Evolutionary conservation across 2,888 invertebrate species (phyloP).

Genomic region (Sminthurides aquaticus): DNA sequence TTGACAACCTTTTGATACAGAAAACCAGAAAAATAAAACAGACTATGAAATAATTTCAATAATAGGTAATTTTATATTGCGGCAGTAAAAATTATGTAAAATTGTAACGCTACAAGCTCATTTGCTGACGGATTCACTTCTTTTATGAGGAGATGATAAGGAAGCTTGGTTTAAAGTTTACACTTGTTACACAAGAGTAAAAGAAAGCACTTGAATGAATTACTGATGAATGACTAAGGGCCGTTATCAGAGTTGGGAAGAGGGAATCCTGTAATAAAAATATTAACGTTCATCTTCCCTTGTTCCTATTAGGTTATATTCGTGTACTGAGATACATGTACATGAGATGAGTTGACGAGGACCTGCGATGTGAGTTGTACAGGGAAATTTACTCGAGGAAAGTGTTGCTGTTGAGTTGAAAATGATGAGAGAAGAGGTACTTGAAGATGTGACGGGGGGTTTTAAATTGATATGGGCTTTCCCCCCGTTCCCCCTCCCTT

Average conservation of each 20-base stretch:
- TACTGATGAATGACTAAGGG: constrained; percentile 32
- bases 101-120: background rate
- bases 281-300: background rate
- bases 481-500: too few species aligned
- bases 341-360: too few species aligned
- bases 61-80: background rate
- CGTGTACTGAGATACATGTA: background rate
- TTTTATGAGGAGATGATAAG: too few species aligned
- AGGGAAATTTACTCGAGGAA: background rate
- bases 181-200: background rate
- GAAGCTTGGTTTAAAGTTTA: background rate
- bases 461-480: background rate
- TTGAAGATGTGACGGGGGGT: background rate
- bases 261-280: constrained; percentile 8
- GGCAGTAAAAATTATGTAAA: background rate
- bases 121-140: too few species aligned
- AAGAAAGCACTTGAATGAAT: constrained; percentile 42
- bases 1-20: too few species aligned
- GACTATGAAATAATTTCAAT: too few species aligned
- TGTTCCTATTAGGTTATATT: too few species aligned
- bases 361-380: too few species aligned
- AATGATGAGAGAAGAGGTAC: background rate
- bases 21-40: too few species aligned
- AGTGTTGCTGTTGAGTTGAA: constrained; percentile 3
- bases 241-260: background rate